A percentile compares a stretch with the other conserved stretches of the same genome.
phyloP scores from a whole-genome alignment of 2,113 vertebrate genomes.

The Hippocampus zosterae region DNA sequence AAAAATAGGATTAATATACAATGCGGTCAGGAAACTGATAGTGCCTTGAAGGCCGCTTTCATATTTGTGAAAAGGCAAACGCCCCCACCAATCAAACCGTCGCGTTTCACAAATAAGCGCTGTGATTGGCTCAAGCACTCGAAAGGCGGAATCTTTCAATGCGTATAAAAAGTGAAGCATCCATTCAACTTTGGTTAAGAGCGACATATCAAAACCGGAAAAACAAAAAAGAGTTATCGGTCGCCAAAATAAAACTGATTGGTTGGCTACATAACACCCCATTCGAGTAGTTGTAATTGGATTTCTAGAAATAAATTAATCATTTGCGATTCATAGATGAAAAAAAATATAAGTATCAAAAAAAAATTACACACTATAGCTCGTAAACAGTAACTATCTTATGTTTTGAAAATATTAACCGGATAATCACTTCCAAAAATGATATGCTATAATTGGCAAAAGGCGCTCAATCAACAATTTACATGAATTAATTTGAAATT shows the following conservation, averaged over 20 bases:
- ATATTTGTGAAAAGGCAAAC: background rate
- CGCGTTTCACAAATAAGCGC: conserved; percentile 1
- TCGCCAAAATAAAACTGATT: background rate
- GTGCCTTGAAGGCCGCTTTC: background rate
- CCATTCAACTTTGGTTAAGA: conserved; percentile 8
- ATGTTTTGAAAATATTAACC: conserved; percentile 26
- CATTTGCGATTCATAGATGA: fast-evolving
- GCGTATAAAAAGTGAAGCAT: conserved; percentile 1
- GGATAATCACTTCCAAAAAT: conserved; percentile 10
- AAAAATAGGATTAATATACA: no score
- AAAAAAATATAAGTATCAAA: background rate
- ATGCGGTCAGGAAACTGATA: no score
- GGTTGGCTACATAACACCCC: background rate
- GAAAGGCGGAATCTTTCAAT: conserved; percentile 64
- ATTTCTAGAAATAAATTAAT: background rate
- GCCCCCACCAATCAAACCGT: conserved; percentile 31
- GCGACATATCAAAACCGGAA: background rate
- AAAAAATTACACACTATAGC: background rate
- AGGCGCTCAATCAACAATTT: background rate
- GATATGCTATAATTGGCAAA: conserved; percentile 8
- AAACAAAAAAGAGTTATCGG: background rate
- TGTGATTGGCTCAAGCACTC: conserved; percentile 32
- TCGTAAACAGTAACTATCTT: no score
- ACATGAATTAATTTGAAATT: background rate
- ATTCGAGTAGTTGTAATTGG: background rate